Conservation (phyloP, 2,113 vertebrate genomes). For the Vulpes ferrilata region DNA sequence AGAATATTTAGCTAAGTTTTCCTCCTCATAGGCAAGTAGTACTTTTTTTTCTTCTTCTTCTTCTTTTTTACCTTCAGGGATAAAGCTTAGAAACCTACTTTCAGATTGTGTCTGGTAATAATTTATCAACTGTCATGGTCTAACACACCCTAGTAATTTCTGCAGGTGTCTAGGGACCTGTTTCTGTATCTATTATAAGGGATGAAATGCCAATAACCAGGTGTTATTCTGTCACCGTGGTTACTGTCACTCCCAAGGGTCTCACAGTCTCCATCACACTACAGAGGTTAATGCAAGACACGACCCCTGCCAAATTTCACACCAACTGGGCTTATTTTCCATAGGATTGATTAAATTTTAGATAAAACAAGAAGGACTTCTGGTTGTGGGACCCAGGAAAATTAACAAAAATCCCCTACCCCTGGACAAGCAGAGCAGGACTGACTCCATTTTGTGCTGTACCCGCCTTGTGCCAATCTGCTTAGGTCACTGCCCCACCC, state of each 20-base stretch:
- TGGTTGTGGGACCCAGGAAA: no score
- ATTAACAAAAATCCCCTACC: no score
- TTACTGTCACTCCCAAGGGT: slow-evolving; percentile 52
- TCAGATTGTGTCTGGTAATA: slow-evolving; percentile 63
- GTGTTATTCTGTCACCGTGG: slow-evolving; percentile 65
- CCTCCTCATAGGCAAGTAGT: not conserved
- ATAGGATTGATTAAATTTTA: slow-evolving; percentile 25
- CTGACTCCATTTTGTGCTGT: no score
- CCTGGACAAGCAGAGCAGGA: no score
- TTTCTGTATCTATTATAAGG: slow-evolving; percentile 50
- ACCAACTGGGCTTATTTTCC: not conserved
- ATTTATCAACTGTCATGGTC: slow-evolving; percentile 75
- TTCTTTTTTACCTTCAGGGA: not conserved
- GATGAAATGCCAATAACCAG: slow-evolving; percentile 70
- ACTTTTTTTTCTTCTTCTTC: not conserved
- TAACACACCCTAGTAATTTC: slow-evolving; percentile 72
- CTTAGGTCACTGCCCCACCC: no score
- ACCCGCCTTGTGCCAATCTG: no score
- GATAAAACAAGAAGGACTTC: not conserved
- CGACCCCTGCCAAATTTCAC: slow-evolving; percentile 50
- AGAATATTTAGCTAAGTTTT: not conserved
- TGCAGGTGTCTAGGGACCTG: slow-evolving; percentile 53
- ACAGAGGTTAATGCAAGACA: slow-evolving; percentile 31
- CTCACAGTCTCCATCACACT: not conserved
- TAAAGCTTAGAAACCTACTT: slow-evolving; percentile 55